A percentile compares a stretch with the other conserved stretches of the same genome.
phyloP scores from a whole-genome alignment of 2,888 invertebrate species.

The Ganaspis brasiliensis region DNA sequence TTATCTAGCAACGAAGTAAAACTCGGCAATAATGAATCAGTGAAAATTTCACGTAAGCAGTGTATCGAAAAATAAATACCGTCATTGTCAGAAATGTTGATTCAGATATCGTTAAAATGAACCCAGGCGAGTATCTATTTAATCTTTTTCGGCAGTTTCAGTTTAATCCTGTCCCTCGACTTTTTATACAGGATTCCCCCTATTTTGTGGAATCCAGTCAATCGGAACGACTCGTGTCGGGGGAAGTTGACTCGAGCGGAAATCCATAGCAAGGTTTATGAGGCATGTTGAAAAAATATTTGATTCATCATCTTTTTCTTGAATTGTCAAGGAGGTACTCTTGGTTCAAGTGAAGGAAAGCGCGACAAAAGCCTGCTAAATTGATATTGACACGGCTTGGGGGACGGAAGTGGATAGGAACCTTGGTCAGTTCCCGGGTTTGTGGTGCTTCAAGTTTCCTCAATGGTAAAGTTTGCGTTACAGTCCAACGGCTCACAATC shows the following conservation, averaged over 20 bases:
- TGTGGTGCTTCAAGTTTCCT: slow-evolving; percentile 20
- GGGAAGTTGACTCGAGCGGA: slow-evolving; percentile 18
- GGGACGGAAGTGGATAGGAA: slow-evolving; percentile 22
- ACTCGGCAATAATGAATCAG: too few relatives aligned
- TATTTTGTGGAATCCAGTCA: not conserved
- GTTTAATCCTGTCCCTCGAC: not conserved
- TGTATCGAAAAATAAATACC: too few relatives aligned
- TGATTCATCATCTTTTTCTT: slow-evolving; percentile 26
- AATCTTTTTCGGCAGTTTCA: not conserved
- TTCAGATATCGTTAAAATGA: not conserved
- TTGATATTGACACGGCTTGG: slow-evolving; percentile 37
- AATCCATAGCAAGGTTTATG: slow-evolving; percentile 11
- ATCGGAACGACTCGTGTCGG: slow-evolving; percentile 40
- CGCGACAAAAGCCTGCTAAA: slow-evolving; percentile 28
- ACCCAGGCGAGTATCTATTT: not conserved
- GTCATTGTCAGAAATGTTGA: not conserved
- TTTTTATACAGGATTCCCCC: slow-evolving; percentile 15
- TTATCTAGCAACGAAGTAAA: too few relatives aligned
- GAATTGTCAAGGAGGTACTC: not conserved
- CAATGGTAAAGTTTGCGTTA: slow-evolving; percentile 31
- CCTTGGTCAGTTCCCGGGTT: slow-evolving; percentile 30
- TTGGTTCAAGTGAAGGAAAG: slow-evolving; percentile 7
- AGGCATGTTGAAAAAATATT: not conserved
- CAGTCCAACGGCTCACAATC: slow-evolving; percentile 37
- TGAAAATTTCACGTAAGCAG: too few relatives aligned